Conservation (phyloP, 1,140 invertebrate genomes). For the Drosophila pseudoananassae region DNA sequence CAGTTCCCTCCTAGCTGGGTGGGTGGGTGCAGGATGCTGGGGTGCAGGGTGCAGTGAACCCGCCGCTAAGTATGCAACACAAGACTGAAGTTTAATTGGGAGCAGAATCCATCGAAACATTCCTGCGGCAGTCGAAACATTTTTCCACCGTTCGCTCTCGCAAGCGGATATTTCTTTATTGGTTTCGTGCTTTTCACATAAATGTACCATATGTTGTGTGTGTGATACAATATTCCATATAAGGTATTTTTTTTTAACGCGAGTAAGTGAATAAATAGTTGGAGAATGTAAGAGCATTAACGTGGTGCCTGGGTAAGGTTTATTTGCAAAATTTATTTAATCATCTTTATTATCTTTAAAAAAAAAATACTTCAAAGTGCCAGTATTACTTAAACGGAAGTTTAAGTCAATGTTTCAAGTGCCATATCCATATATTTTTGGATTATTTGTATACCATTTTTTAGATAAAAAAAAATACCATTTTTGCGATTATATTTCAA, state of each 20-base stretch:
- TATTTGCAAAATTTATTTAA: background rate
- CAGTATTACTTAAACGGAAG: background rate
- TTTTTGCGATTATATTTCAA: slow-evolving; percentile 13
- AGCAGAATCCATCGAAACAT: slow-evolving; percentile 33
- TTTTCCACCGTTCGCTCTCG: slow-evolving; percentile 16
- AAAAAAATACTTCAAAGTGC: background rate
- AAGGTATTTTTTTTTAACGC: background rate
- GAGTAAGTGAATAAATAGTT: too few species aligned
- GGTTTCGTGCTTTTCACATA: slow-evolving; percentile 6
- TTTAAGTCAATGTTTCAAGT: background rate
- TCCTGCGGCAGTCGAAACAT: slow-evolving; percentile 15
- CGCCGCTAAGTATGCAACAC: slow-evolving; percentile 66
- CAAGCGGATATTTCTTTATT: slow-evolving; percentile 18
- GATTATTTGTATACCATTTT: too few species aligned
- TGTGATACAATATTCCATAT: background rate
- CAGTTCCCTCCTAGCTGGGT: background rate
- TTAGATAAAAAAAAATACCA: too few species aligned
- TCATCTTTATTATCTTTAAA: background rate
- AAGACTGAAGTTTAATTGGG: slow-evolving; percentile 61
- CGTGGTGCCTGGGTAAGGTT: background rate
- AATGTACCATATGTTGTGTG: background rate
- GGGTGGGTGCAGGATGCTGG: too few species aligned
- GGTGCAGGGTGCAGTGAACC: slow-evolving; percentile 65
- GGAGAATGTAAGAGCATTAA: too few species aligned
- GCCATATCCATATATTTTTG: background rate